phyloP scores from a whole-genome alignment of 2,113 vertebrate species.

The Megaptera novaeangliae region DNA sequence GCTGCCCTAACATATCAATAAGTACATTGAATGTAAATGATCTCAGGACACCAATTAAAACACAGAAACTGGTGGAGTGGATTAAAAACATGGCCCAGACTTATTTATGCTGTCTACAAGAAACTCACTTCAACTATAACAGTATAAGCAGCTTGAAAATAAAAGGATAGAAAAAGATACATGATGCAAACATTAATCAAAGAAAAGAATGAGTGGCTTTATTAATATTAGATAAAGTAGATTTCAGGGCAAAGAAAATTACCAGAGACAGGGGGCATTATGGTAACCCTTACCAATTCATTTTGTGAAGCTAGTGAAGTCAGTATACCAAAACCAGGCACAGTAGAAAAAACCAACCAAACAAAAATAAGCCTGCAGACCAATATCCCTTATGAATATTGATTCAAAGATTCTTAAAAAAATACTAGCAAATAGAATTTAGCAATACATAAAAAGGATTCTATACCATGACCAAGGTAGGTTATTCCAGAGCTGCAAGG shows the following conservation, averaged over 20 bases:
- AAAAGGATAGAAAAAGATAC: background rate
- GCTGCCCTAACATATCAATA: background rate
- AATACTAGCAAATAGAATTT: background rate
- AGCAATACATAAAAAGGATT: background rate
- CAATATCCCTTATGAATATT: background rate
- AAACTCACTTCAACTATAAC: background rate
- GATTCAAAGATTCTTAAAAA: background rate
- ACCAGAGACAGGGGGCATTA: background rate
- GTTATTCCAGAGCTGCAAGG: background rate
- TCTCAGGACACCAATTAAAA: background rate
- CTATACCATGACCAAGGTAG: background rate
- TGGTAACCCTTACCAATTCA: background rate
- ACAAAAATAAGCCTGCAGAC: background rate
- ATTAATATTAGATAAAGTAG: background rate
- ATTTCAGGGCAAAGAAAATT: background rate
- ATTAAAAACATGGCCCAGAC: background rate
- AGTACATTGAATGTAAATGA: background rate
- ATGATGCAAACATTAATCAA: background rate
- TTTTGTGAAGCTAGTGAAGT: background rate
- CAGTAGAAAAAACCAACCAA: background rate
- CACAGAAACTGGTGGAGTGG: background rate
- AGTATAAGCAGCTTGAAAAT: background rate
- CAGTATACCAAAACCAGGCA: background rate
- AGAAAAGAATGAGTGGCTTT: background rate
- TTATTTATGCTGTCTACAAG: background rate